These are phyloP conservation scores for Bembecia ichneumoniformis DNA, from an alignment of 2,888 invertebrate genomes.

Conservation along the genomic window DNA sequence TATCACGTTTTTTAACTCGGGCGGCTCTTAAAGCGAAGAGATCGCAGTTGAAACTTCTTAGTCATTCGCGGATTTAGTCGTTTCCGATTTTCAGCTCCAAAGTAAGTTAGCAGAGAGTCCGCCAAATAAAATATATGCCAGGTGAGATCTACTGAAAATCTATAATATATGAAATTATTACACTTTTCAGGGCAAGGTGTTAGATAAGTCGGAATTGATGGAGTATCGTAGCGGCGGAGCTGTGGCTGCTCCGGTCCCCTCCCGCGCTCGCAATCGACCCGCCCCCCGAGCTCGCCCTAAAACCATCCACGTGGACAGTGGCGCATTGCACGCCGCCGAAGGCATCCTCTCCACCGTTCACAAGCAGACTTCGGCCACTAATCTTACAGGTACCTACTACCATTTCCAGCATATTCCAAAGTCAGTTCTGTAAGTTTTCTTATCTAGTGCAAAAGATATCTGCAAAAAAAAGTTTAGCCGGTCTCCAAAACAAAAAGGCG, in stretches of 20 bases:
- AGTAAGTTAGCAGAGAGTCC: no score
- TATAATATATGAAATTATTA: no score
- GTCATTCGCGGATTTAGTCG: no score
- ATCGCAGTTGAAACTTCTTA: no score
- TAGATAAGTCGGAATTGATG: conserved; percentile 74
- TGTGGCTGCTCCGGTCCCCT: conserved; percentile 51
- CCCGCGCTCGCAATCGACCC: conserved; percentile 62
- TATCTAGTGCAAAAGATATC: no score
- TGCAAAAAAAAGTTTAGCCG: no score
- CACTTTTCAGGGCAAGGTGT: conserved; percentile 78
- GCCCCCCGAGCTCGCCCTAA: conserved; percentile 84
- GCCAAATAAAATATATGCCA: no score
- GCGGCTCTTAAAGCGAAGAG: no score
- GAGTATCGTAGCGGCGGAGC: conserved; percentile 44
- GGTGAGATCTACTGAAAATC: no score
- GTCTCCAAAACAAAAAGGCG: no score
- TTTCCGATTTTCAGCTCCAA: no score
- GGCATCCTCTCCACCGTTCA: conserved; percentile 75
- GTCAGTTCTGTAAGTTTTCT: background rate
- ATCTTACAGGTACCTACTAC: conserved; percentile 88
- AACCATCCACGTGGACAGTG: conserved; percentile 91
- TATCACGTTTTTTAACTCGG: no score
- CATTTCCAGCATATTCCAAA: background rate
- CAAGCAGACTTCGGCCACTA: conserved; percentile 86
- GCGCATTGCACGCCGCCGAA: conserved; percentile 83